Conservation (phyloP, 2,797 vertebrate genomes). For the Chelonia mydas region DNA sequence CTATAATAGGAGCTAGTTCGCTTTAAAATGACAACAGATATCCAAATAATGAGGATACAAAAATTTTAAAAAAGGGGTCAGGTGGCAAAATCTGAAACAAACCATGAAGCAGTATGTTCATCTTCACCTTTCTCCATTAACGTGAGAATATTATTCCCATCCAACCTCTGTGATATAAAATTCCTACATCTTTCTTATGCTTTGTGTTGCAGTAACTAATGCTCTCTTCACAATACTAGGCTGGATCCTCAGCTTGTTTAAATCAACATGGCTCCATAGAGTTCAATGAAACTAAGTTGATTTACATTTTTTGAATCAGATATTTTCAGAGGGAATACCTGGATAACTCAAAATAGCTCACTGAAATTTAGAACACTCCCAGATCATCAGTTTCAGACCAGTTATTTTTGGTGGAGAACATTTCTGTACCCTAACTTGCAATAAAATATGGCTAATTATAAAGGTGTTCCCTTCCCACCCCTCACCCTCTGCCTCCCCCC, state of each 20-base stretch:
- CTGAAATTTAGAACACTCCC: constrained; percentile 59
- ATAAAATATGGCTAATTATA: constrained; percentile 57
- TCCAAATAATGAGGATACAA: not conserved
- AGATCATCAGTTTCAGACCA: constrained; percentile 44
- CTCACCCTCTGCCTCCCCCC: too few species aligned
- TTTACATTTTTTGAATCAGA: constrained; percentile 46
- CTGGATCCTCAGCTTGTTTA: constrained; percentile 65
- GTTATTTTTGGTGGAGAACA: constrained; percentile 34
- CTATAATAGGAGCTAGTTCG: not conserved
- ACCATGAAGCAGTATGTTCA: constrained; percentile 10
- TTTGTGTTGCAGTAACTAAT: constrained; percentile 64
- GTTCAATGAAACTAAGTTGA: constrained; percentile 62
- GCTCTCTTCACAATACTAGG: constrained; percentile 41
- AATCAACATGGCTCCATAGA: constrained; percentile 54
- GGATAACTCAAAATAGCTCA: constrained; percentile 51
- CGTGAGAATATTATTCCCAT: constrained; percentile 53
- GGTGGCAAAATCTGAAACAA: not conserved
- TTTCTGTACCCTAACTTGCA: constrained; percentile 30
- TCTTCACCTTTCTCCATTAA: constrained; percentile 20
- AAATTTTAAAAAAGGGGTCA: not conserved
- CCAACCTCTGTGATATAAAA: constrained; percentile 55
- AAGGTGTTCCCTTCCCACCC: not conserved
- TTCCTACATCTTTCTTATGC: constrained; percentile 39
- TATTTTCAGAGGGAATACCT: constrained; percentile 62
- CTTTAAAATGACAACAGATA: constrained; percentile 24